Evolutionary conservation across 2,113 vertebrate genomes (phyloP), one percentile per base, ranked within the genome.

Genomic region (Oriolus oriolus): DNA sequence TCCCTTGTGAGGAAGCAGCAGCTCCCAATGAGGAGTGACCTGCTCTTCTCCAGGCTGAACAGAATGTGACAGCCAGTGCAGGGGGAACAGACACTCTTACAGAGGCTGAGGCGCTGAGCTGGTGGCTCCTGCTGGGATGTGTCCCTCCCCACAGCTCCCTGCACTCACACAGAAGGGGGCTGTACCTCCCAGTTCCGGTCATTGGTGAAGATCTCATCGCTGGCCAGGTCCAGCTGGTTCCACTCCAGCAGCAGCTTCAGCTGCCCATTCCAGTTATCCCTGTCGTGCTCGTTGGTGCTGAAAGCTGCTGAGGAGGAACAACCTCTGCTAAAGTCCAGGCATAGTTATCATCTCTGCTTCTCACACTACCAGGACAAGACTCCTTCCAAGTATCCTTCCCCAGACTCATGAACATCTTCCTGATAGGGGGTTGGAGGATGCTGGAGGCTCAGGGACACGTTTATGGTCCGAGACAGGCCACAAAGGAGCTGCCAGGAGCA

Each of bases 201-300:
- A 10, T 98, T 98, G 91, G 98, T 98, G 96, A 98, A 98, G 76
- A 98, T 98, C 95, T 98, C 98, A 6, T 98, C 98, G 0, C 71
- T 98, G 83, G 98, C 98, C 53, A 98, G 75, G 17, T 98, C 98
- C 82, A 98, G n/a, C 69, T 98, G 98, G 97, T 98, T 98, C 98
- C 98, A 98, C 65, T 98, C 98, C 90, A 98, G 91, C 44, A 98
- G 96, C 53, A 98, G 97, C 89, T 98, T 98, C 87, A 98, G 97
- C 88, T 98, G 98, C n/a, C 98, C 98, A 0, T 98, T 98, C 98
- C 98, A 98, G 77, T 98, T 98, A 60, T 98, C 98, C 76, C 97
- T 98, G 64, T 98, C 97, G 1, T 98, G 96, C 49, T 98, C 98
- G 2, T 98, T 98, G 82, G 98, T 98, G 93, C 98, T 98, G 73